Conservation (phyloP, 2,797 vertebrate genomes). For the Coccyzus lansbergi region DNA sequence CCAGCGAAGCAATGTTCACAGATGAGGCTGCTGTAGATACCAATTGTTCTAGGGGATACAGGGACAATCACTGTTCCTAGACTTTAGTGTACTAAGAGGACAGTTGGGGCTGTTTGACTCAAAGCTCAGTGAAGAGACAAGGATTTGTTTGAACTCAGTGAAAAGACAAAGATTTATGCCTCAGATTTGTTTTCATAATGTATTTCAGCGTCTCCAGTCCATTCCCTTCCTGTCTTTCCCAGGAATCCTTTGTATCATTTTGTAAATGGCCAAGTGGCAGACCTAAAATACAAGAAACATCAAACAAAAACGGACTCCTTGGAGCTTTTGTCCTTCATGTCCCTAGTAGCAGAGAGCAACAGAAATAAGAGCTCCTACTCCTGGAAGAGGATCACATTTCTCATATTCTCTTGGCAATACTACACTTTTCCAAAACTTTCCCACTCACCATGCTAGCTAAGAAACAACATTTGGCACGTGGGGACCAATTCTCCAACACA, state of each 20-base stretch:
- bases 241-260: background rate
- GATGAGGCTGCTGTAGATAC: background rate
- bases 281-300: background rate
- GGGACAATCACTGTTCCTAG: background rate
- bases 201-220: background rate
- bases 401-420: background rate
- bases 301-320: background rate
- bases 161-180: background rate
- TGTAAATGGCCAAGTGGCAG: background rate
- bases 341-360: background rate
- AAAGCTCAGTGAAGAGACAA: background rate
- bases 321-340: background rate
- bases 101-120: background rate
- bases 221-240: background rate
- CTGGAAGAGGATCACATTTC: background rate
- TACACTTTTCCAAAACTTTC: background rate
- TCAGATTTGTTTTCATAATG: background rate
- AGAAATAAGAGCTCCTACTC: background rate
- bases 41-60: background rate
- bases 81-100: background rate
- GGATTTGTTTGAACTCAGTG: background rate
- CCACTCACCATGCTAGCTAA: background rate
- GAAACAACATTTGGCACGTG: background rate
- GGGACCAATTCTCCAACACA: background rate
- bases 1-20: background rate